Conservation (phyloP, 2,797 vertebrate genomes). For the Chromis chromis region DNA sequence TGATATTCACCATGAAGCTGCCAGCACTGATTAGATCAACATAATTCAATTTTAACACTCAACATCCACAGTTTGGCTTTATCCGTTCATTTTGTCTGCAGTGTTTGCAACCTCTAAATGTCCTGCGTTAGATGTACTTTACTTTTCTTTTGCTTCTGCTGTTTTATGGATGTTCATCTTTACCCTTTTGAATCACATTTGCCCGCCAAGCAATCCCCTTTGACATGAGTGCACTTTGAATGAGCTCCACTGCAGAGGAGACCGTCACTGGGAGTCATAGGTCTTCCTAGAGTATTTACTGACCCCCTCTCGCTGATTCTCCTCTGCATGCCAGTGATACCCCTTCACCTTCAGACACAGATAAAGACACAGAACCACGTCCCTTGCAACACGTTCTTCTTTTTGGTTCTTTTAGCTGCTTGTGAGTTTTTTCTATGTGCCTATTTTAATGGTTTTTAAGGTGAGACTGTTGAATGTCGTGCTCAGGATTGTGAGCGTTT, state of each 20-base stretch:
- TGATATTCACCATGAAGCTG: conserved; percentile 38
- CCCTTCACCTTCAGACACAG: conserved; percentile 1
- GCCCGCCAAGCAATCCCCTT: conserved; percentile 42
- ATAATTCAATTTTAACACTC: conserved; percentile 47
- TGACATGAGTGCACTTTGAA: conserved; percentile 81
- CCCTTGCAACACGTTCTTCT: conserved; percentile 14
- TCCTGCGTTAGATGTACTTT: conserved; percentile 27
- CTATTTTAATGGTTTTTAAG: conserved; percentile 61
- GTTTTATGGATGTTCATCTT: conserved; percentile 36
- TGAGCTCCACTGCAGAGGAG: conserved; percentile 58
- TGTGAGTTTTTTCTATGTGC: conserved; percentile 62
- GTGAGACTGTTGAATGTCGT: conserved; percentile 75
- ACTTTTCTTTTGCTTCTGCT: conserved; percentile 32
- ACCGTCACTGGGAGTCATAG: conserved; percentile 39
- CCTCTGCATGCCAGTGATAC: conserved; percentile 24
- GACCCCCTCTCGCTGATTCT: background rate
- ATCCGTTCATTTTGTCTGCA: conserved; percentile 37
- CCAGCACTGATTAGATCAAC: conserved; percentile 55
- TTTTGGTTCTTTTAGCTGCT: conserved; percentile 46
- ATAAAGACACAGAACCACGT: conserved; percentile 15
- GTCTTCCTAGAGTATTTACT: conserved; percentile 61
- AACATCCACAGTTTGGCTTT: conserved; percentile 30
- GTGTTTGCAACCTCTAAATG: conserved; percentile 56
- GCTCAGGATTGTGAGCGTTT: conserved; percentile 74
- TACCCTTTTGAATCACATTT: conserved; percentile 1